phyloP scores from a whole-genome alignment of 2,797 vertebrate species.

The Champsocephalus esox region DNA sequence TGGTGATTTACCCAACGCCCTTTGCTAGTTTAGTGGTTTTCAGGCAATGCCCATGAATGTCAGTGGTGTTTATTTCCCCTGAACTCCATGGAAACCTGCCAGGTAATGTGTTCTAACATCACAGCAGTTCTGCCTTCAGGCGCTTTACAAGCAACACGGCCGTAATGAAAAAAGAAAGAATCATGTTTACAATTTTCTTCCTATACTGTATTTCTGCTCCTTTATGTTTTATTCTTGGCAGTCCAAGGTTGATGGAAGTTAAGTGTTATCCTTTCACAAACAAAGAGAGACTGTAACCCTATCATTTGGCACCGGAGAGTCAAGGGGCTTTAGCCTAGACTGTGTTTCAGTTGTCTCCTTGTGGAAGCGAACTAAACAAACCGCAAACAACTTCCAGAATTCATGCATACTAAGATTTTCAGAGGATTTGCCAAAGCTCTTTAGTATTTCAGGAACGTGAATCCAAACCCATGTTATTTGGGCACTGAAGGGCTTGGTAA shows the following conservation, averaged over 20 bases:
- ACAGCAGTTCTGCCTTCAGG: constrained; percentile 58
- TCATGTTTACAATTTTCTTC: constrained; percentile 59
- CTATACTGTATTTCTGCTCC: constrained; percentile 36
- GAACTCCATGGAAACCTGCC: constrained; percentile 54
- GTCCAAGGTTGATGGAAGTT: constrained; percentile 63
- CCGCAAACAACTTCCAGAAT: constrained; percentile 66
- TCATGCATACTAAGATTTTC: constrained; percentile 63
- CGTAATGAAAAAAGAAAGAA: constrained; percentile 45
- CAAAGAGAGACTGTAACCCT: constrained; percentile 70
- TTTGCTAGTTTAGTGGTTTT: constrained; percentile 49
- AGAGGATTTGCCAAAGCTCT: constrained; percentile 64
- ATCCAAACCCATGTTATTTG: constrained; percentile 73
- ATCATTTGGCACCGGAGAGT: constrained; percentile 64
- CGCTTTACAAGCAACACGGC: constrained; percentile 43
- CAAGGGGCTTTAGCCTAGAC: constrained; percentile 51
- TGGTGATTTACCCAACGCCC: constrained; percentile 43
- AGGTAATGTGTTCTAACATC: constrained; percentile 66
- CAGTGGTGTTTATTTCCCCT: constrained; percentile 64
- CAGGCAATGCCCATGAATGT: constrained; percentile 55
- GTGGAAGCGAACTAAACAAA: constrained; percentile 59
- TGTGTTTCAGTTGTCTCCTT: constrained; percentile 39
- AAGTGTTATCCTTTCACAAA: constrained; percentile 74
- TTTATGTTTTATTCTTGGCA: constrained; percentile 45
- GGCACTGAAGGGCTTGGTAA: constrained; percentile 70
- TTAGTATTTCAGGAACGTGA: constrained; percentile 46